phyloP scores from a whole-genome alignment of 2,888 invertebrate genomes.

The Mechanitis messenoides region DNA sequence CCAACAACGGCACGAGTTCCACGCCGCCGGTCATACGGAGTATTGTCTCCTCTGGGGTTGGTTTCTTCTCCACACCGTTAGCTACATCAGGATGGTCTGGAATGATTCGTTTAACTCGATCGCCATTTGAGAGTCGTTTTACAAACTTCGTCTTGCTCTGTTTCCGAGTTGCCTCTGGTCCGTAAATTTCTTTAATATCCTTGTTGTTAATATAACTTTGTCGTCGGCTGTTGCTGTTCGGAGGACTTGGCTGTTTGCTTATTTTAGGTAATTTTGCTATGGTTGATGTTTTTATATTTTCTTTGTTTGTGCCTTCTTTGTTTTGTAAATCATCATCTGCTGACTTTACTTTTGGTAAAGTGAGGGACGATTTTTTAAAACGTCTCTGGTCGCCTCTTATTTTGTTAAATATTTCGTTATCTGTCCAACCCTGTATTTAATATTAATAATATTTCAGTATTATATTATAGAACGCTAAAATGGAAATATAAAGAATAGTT shows the following conservation, averaged over 20 bases:
- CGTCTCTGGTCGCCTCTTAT: conserved; percentile 49
- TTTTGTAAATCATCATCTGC: conserved; percentile 59
- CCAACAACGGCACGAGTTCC: conserved; percentile 85
- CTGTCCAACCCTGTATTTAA: conserved; percentile 62
- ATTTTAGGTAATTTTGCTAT: conserved; percentile 60
- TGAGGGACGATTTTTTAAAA: conserved; percentile 61
- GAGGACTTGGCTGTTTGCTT: conserved; percentile 28
- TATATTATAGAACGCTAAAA: conserved; percentile 3
- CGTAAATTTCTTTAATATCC: conserved; percentile 28
- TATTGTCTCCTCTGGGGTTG: conserved; percentile 61
- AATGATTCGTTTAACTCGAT: conserved; percentile 44
- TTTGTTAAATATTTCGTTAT: conserved; percentile 61
- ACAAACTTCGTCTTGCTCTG: conserved; percentile 49
- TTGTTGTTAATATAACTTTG: conserved; percentile 8
- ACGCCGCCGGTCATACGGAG: conserved; percentile 79
- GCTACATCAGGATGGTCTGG: conserved; percentile 42
- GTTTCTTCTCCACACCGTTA: conserved; percentile 42
- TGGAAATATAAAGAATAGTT: not conserved
- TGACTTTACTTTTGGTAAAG: conserved; percentile 73
- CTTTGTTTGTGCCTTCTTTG: conserved; percentile 39
- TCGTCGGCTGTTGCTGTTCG: conserved; percentile 32
- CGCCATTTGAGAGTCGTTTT: conserved; percentile 55
- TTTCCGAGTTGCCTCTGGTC: not conserved
- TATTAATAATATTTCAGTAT: conserved; percentile 3
- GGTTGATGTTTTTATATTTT: conserved; percentile 43